Evolutionary conservation across 2,888 invertebrate species (phyloP).

Genomic region (Hanleya hanleyi): DNA sequence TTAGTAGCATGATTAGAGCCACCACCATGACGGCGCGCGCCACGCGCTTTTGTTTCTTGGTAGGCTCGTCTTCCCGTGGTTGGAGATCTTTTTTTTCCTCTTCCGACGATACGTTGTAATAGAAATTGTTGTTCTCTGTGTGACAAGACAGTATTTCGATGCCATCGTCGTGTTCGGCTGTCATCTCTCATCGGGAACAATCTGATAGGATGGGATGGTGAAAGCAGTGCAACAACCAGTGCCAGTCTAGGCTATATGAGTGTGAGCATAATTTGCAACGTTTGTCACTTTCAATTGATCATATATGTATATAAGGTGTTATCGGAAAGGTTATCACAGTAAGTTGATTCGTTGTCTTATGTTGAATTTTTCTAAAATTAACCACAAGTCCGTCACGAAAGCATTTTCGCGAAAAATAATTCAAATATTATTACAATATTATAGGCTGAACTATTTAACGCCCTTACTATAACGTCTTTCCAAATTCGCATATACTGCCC

Average conservation of each 20-base stretch:
- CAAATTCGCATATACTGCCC: too few relatives aligned
- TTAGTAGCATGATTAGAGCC: conserved; percentile 88
- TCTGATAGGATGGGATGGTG: background rate
- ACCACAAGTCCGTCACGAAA: too few relatives aligned
- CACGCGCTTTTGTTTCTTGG: conserved; percentile 41
- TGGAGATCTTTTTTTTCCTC: conserved; percentile 7
- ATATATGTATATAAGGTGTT: too few relatives aligned
- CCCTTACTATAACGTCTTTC: too few relatives aligned
- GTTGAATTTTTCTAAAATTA: too few relatives aligned
- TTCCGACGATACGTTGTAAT: background rate
- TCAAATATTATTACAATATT: too few relatives aligned
- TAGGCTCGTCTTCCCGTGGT: conserved; percentile 14
- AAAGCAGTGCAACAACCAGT: background rate
- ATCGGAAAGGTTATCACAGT: background rate
- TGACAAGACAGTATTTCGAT: conserved; percentile 44
- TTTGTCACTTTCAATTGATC: too few relatives aligned
- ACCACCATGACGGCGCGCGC: conserved; percentile 89
- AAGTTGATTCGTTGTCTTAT: too few relatives aligned
- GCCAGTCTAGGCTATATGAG: background rate
- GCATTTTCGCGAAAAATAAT: too few relatives aligned
- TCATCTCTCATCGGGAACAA: conserved; percentile 15
- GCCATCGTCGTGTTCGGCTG: conserved; percentile 40
- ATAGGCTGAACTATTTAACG: too few relatives aligned
- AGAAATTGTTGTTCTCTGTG: conserved; percentile 6
- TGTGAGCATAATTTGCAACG: background rate